These are phyloP conservation scores for Papilio protenor DNA, from an alignment of 2,888 invertebrate genomes.

Conservation along the genomic window DNA sequence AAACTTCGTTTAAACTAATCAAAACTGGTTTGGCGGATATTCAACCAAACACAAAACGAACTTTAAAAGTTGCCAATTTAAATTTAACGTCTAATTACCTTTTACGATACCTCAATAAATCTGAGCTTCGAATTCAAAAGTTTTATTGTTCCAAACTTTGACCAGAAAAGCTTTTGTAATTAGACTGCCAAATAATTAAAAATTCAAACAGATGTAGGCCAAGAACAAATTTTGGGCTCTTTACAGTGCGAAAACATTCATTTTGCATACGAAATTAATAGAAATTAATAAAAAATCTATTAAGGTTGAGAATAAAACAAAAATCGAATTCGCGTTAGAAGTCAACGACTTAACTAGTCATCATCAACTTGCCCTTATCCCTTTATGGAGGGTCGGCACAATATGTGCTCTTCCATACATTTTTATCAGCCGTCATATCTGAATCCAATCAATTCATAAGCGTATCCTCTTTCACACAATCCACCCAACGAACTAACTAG, in stretches of 20 bases:
- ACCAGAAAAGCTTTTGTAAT: slow-evolving; percentile 9
- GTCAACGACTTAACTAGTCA: too few relatives aligned
- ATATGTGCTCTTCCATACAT: too few relatives aligned
- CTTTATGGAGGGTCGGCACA: too few relatives aligned
- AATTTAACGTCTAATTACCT: slow-evolving; percentile 16
- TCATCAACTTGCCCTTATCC: too few relatives aligned
- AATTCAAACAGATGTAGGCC: slow-evolving; percentile 16
- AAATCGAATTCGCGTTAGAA: neutral
- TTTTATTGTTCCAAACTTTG: slow-evolving; percentile 26
- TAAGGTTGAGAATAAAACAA: neutral
- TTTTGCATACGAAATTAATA: neutral
- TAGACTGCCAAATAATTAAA: slow-evolving; percentile 16
- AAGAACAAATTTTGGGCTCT: neutral
- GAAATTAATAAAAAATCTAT: neutral
- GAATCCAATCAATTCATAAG: too few relatives aligned
- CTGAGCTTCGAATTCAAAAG: slow-evolving; percentile 19
- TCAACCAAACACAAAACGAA: neutral
- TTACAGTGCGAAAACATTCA: neutral
- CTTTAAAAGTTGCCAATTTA: slow-evolving; percentile 22
- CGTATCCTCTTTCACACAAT: too few relatives aligned
- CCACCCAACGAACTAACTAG: neutral
- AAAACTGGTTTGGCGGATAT: neutral
- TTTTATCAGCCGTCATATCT: too few relatives aligned
- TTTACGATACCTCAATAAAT: slow-evolving; percentile 28
- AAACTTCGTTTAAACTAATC: slow-evolving; percentile 23